These are phyloP conservation scores for Phrixothrix hirtus DNA, from an alignment of 2,888 invertebrate genomes.

Conservation along the genomic window DNA sequence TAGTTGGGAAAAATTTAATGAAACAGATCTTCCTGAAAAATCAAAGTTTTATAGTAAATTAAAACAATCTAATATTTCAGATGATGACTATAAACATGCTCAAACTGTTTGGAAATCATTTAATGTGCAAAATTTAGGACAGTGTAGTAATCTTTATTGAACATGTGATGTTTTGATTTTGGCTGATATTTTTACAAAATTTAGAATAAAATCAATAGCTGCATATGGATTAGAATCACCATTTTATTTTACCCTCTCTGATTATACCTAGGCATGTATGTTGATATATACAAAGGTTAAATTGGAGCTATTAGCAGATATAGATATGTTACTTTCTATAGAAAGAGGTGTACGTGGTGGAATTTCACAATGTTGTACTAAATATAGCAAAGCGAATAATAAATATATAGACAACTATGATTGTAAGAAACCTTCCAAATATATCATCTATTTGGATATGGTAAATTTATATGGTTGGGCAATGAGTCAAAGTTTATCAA, in stretches of 20 bases:
- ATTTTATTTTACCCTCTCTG: constrained; percentile 42
- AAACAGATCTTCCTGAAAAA: constrained; percentile 20
- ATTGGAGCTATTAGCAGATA: constrained; percentile 40
- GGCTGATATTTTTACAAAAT: constrained; percentile 46
- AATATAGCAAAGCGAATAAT: constrained; percentile 35
- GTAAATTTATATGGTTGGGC: constrained; percentile 40
- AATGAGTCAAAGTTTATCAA: constrained; percentile 36
- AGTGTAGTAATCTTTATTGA: constrained; percentile 43
- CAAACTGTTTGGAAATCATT: constrained; percentile 39
- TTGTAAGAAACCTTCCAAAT: constrained; percentile 31
- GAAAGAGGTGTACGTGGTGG: constrained; percentile 42
- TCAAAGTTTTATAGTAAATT: constrained; percentile 35
- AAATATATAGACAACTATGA: constrained; percentile 42
- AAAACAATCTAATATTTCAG: constrained; percentile 31
- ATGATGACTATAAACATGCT: constrained; percentile 39
- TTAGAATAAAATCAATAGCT: constrained; percentile 35
- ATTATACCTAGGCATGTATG: constrained; percentile 44
- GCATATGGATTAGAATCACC: constrained; percentile 41
- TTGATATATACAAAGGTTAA: constrained; percentile 40
- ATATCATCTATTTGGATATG: constrained; percentile 42
- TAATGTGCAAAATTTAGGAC: constrained; percentile 35
- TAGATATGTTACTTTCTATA: constrained; percentile 38
- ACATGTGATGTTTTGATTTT: constrained; percentile 41
- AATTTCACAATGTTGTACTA: constrained; percentile 39
- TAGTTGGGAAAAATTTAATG: constrained; percentile 8